phyloP scores from a whole-genome alignment of 2,113 vertebrate genomes.

The Eudyptes chrysolophus region DNA sequence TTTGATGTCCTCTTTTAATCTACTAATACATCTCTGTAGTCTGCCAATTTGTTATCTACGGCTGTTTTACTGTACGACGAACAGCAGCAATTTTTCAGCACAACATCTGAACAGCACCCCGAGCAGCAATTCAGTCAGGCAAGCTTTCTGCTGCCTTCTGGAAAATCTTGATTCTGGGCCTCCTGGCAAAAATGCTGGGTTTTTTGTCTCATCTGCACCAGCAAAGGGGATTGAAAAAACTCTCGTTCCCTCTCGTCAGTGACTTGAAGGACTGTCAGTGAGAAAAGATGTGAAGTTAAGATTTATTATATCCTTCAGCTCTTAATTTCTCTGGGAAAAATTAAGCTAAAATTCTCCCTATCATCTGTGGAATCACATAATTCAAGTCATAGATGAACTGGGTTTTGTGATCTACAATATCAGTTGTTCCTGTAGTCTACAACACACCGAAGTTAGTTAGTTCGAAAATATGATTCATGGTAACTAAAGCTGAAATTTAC shows the following conservation, averaged over 20 bases:
- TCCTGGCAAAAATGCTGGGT: background rate
- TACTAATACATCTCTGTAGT: background rate
- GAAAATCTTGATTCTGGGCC: background rate
- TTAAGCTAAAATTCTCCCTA: background rate
- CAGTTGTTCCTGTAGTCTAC: background rate
- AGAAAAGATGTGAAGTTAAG: background rate
- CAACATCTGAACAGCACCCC: background rate
- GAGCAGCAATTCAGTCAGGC: background rate
- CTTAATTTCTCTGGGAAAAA: background rate
- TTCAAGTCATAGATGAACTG: background rate
- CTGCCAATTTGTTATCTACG: background rate
- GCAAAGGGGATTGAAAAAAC: background rate
- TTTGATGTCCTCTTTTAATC: background rate
- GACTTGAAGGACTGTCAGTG: background rate
- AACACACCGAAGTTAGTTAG: background rate
- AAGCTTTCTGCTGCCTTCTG: background rate
- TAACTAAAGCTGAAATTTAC: conserved; percentile 55
- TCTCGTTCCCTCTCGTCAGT: background rate
- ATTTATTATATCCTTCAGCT: background rate
- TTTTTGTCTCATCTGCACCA: background rate
- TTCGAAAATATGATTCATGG: rapidly evolving
- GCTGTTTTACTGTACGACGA: background rate
- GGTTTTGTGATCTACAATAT: rapidly evolving
- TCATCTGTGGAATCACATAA: background rate
- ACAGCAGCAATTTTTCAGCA: background rate